These are phyloP conservation scores for Sarcophaga peregrina DNA, from an alignment of 1,140 invertebrate species.

Conservation along the genomic window DNA sequence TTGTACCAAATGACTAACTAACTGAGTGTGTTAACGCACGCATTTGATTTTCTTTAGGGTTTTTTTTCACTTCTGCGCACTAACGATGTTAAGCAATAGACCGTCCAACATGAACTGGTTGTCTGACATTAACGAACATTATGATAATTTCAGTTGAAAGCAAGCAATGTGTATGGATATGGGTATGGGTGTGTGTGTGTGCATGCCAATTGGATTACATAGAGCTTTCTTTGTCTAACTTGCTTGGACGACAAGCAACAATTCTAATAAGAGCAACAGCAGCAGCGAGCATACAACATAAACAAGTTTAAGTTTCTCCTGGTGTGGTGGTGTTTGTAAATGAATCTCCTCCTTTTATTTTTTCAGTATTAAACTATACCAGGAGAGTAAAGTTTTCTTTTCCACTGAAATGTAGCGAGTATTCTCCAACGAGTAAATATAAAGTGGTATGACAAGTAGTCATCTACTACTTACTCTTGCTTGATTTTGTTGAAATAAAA, in stretches of 20 bases:
- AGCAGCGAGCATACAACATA: background rate
- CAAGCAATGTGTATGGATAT: background rate
- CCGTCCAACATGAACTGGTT: conserved; percentile 47
- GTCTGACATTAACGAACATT: conserved; percentile 12
- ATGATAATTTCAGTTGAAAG: conserved; percentile 1
- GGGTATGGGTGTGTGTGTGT: too few relatives aligned
- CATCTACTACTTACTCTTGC: background rate
- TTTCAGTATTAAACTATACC: background rate
- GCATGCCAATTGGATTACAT: background rate
- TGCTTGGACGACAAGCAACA: background rate
- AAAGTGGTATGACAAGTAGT: background rate
- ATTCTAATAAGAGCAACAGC: background rate
- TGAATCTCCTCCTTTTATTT: background rate
- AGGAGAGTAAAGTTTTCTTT: background rate
- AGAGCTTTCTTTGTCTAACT: background rate
- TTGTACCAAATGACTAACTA: background rate
- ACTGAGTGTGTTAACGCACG: background rate
- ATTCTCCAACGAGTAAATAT: too few relatives aligned
- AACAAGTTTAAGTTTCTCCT: conserved; percentile 4
- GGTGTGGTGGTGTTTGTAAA: background rate
- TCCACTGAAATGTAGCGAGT: background rate
- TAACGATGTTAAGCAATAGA: conserved; percentile 44
- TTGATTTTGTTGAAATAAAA: background rate
- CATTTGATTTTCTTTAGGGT: background rate
- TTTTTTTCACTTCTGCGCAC: conserved; percentile 32